Conservation (phyloP, 2,797 vertebrate species). For the Vultur gryphus region DNA sequence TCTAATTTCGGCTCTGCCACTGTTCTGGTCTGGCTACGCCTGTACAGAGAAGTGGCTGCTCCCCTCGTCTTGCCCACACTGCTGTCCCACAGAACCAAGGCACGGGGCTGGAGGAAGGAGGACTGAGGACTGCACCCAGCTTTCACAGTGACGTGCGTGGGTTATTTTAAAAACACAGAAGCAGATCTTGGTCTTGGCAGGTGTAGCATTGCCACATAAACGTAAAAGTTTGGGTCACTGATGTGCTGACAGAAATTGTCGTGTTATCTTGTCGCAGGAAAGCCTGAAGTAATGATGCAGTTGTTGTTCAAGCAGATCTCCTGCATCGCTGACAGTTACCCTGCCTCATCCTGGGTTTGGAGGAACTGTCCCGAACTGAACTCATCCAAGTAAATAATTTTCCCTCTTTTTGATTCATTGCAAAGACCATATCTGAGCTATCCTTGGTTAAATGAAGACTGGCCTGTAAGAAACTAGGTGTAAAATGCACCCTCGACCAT, state of each 20-base stretch:
- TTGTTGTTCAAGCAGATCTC: slow-evolving; percentile 50
- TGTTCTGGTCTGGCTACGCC: not conserved
- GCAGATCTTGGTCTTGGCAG: not conserved
- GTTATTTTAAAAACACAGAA: not conserved
- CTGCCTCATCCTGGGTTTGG: slow-evolving; percentile 74
- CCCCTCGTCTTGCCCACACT: not conserved
- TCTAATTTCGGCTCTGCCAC: not conserved
- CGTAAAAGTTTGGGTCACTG: not conserved
- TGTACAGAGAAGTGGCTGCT: not conserved
- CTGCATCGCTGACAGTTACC: slow-evolving; percentile 70
- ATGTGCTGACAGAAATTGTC: not conserved
- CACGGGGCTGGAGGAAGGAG: not conserved
- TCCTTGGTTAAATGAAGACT: not conserved
- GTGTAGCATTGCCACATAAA: not conserved
- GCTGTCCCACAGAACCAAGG: not conserved
- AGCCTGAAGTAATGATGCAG: slow-evolving; percentile 63
- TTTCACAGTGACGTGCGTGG: accelerated
- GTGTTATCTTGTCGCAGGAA: slow-evolving; percentile 53
- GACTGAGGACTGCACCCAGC: not conserved
- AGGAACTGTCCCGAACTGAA: slow-evolving; percentile 59
- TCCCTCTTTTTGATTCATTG: not conserved
- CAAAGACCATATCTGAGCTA: not conserved
- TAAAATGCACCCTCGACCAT: accelerated
- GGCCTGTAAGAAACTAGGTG: not conserved
- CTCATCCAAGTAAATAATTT: slow-evolving; percentile 66